phyloP scores from a whole-genome alignment of 2,888 invertebrate species.

The Drosophila phalerata region DNA sequence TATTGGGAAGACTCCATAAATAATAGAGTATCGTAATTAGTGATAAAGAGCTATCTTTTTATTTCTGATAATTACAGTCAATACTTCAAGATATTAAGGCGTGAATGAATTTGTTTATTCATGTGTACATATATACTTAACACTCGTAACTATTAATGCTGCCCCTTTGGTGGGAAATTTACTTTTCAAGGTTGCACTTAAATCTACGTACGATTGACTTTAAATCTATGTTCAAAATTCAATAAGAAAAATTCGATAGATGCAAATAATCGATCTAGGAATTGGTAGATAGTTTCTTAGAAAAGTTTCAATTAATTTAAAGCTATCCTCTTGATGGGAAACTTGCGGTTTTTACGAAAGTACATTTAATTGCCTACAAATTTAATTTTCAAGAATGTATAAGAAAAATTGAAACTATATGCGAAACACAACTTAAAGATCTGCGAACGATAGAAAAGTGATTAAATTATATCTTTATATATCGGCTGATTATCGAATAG shows the following conservation, averaged over 20 bases:
- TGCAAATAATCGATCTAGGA: neutral
- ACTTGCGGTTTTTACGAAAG: neutral
- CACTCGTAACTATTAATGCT: neutral
- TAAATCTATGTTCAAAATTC: neutral
- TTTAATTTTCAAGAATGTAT: neutral
- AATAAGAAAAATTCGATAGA: neutral
- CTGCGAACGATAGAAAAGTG: neutral
- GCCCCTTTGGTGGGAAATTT: constrained; percentile 3
- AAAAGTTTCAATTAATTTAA: too few relatives aligned
- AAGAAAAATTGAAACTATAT: neutral
- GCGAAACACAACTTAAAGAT: neutral
- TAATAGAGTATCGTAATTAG: neutral
- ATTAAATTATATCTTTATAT: neutral
- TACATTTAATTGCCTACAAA: neutral
- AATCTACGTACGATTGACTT: neutral
- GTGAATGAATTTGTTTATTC: constrained; percentile 8
- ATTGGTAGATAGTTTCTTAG: neutral
- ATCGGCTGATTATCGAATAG: neutral
- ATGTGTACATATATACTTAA: constrained; percentile 14
- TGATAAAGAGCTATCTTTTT: neutral
- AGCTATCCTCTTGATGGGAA: neutral
- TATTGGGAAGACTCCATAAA: neutral
- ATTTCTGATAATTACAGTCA: constrained; percentile 1
- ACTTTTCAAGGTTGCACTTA: neutral
- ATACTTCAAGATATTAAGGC: neutral